A percentile compares a stretch with the other conserved stretches of the same genome.
These are phyloP conservation scores for Tretioscincus oriximinensis DNA, from an alignment of 2,113 vertebrate genomes.

Conservation along the genomic window DNA sequence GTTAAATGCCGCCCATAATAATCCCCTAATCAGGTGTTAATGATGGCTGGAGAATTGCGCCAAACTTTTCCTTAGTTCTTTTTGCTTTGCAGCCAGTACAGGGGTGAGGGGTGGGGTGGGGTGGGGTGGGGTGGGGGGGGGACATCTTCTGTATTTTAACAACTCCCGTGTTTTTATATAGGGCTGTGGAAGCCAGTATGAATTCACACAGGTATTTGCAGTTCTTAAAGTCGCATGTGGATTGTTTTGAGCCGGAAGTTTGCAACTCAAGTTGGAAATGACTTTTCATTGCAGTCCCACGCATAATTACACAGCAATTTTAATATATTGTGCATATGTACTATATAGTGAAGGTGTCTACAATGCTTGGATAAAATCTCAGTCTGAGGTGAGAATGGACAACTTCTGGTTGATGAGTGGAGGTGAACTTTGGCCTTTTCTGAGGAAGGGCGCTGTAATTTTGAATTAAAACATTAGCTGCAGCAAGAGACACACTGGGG, in stretches of 20 bases:
- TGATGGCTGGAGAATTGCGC: no score
- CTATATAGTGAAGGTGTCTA: not conserved
- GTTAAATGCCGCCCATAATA: not conserved
- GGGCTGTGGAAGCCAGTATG: not conserved
- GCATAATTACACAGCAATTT: not conserved
- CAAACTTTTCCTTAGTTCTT: not conserved
- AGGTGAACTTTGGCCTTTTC: not conserved
- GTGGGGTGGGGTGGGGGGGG: no score
- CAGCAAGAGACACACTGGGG: not conserved
- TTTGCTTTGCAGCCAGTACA: slow-evolving; percentile 9
- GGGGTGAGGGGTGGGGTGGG: not conserved
- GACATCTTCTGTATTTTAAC: not conserved
- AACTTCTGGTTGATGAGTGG: not conserved
- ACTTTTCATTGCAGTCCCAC: not conserved
- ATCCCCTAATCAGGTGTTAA: not conserved
- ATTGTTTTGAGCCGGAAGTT: not conserved
- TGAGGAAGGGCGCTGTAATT: not conserved
- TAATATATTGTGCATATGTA: not conserved
- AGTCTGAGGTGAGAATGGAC: not conserved
- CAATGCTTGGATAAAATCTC: not conserved
- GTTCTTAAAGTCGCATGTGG: not conserved
- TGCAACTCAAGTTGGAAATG: not conserved
- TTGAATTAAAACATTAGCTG: slow-evolving; percentile 33
- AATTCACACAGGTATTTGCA: not conserved
- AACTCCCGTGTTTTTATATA: not conserved